Evolutionary conservation across 2,888 invertebrate species (phyloP), one percentile per base, ranked within the genome.

Genomic region (Aproaerema taeniolella): DNA sequence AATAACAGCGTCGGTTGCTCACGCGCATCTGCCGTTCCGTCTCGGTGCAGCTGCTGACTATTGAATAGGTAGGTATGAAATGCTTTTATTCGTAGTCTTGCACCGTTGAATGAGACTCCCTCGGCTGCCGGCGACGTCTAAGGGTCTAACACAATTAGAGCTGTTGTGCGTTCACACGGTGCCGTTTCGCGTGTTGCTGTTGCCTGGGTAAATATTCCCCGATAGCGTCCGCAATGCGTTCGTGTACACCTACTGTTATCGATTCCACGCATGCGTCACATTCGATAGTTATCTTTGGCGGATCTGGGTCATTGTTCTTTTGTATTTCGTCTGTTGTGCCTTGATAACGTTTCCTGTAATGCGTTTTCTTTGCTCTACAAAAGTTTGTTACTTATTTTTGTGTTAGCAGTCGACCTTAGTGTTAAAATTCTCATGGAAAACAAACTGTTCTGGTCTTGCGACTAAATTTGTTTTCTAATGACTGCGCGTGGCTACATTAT

Each of bases 301-400:
- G 75, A 86, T 83, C 79, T 86, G 74, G 85, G 86, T 86, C 86
- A 83, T 82, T 83, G 82, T 82, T 86, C 79, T 77, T 81, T 83
- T 75, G 69, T 77, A 70, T 67, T 74, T 75, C 61, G 58, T 64
- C 54, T 63, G 56, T 65, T 67, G 63, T 60, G 52, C 50, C 59
- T 58, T 57, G 56, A 68, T 64, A 61, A 63, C 49, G 55, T 56
- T 63, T 55, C 52, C 53, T 50, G 49, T 41, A 56, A 56, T 47
- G 41, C 38, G 31, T 49, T 52, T 49, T 55, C 49, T 43, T 45
- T 38, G 31, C 25, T 20, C 26, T 33, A 32, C 14, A 20, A 30
- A n/a, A n/a, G 12, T 11, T 15, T 39, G 20, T 20, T n/a, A n/a
- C n/a, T n/a, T n/a, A n/a, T n/a, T n/a, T n/a, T 25, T 25, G 14